Conservation (phyloP, 1,140 invertebrate species). For the Scaptomyza pallida region DNA sequence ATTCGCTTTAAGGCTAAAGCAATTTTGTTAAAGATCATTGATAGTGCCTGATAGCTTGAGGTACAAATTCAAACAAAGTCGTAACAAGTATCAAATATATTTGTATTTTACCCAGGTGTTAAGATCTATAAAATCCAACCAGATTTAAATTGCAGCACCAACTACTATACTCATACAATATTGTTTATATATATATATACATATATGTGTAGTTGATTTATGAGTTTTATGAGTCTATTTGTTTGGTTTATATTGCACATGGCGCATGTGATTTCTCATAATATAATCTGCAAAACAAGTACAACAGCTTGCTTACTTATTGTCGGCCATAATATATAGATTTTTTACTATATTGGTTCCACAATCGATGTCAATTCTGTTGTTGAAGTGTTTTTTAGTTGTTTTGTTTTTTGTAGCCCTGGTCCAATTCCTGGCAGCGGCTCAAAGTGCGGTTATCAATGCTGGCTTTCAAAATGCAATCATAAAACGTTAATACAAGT, state of each 20-base stretch:
- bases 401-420: conserved; percentile 29
- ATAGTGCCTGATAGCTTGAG: conserved; percentile 30
- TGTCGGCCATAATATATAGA: not conserved
- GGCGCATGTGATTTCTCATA: conserved; percentile 32
- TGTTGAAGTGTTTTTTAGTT: not conserved
- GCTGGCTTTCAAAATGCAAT: conserved; percentile 20
- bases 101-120: not conserved
- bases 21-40: conserved; percentile 49
- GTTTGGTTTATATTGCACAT: conserved; percentile 54
- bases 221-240: conserved; percentile 62
- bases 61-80: conserved; percentile 9
- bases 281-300: conserved; percentile 10
- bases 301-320: not conserved
- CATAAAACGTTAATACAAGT: conserved; percentile 54
- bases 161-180: no score
- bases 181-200: no score
- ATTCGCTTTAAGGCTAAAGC: conserved; percentile 41
- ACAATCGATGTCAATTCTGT: conserved; percentile 5
- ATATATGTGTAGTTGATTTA: conserved; percentile 46
- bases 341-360: conserved; percentile 2
- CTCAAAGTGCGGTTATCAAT: conserved; percentile 55
- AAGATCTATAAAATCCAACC: not conserved
- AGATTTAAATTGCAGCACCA: conserved; percentile 32
- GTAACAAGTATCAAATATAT: not conserved
- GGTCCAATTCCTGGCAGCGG: conserved; percentile 50